Evolutionary conservation across 2,888 invertebrate species (phyloP), one percentile per base, ranked within the genome.

Genomic region (Sabatieria punctata): DNA sequence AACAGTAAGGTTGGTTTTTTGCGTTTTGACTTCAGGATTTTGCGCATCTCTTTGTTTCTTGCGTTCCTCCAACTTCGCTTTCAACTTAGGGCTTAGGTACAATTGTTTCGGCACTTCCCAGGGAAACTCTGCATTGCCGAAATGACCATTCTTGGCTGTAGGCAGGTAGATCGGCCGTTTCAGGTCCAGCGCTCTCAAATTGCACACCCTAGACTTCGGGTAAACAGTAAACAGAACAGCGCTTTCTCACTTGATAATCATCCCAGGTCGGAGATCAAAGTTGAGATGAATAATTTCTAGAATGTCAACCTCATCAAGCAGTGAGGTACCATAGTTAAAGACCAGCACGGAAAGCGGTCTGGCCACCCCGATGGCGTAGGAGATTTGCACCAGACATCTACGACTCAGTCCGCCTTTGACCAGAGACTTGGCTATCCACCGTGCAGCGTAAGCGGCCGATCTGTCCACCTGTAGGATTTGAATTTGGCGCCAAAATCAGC

Each of bases 391-490:
- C 63, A 97, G 78, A 68, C 91, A 93, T 57, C 95, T 80, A 61
- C 83, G 78, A 78, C 91, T 91, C 36, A 97, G 78, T 19, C 84
- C 86, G 21, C 85, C 86, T 66, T 82, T 82, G 36, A 97, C 93
- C 48, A 97, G 75, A 11, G 91, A 91, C 72, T 97, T 97, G 60
- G 97, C 95, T 18, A 97, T 93, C 95, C 95, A 97, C 62, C 97
- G 78, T 41, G 93, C 91, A 46, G 95, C 97, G 68, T 97, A 97
- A 0, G 97, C 95, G 43, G 91, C 97, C 1, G 91, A 91, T 44
- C 76, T 64, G 72, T 97, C 95, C 50, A 95, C n/a, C n/a, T n/a
- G n/a, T n/a, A n/a, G n/a, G n/a, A n/a, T n/a, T n/a, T n/a, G n/a
- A n/a, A n/a, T n/a, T n/a, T n/a, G n/a, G n/a, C n/a, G n/a, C n/a